Evolutionary conservation across 2,113 vertebrate species (phyloP), one percentile per base, ranked within the genome.

Genomic region (Peromyscus californicus): DNA sequence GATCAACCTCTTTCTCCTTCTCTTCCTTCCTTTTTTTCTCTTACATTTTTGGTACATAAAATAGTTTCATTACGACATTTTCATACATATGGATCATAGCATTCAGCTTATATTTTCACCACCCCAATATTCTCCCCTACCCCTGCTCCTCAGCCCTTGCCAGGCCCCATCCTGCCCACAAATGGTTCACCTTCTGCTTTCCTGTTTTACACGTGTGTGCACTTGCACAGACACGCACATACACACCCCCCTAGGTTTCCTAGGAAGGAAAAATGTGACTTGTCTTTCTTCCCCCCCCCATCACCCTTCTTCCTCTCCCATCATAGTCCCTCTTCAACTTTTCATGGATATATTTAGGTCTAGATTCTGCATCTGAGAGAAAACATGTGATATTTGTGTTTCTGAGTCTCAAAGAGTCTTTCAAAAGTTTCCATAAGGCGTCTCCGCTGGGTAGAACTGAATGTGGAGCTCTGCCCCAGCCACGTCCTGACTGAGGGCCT

Each of bases 341-440:
- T 59, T 75, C 16, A 74, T 11, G 12, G 36, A 11, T 75, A 89
- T 31, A 75, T 75, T 59, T 89, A 74, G 75, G 42, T 74, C 67
- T 75, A 75, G 45, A 78, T n/a, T 75, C 51, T 75, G 70, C 36
- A 39, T 75, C 70, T 17, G 69, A 89, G 87, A 59, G 87, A 75
- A 75, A 75, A 75, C 36, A 89, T 5, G 3, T 21, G 51, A 89
- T 59, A 89, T 75, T 75, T 89, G 51, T 74, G 69, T 59, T 75
- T 61, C n/a, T 31, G 51, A 59, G 51, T 75, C 51, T 42, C 70
- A 75, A 8, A 57, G 51, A 39, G 92, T 96, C 97, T 98, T 98
- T 98, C 98, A 97, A 98, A 98, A 98, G 96, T 98, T 98, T 98
- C 98, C 98, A 94, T 97, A 98, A 98, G 97, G 98, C 97, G 95